phyloP scores from a whole-genome alignment of 2,888 invertebrate genomes.

The Ochropacha duplaris region DNA sequence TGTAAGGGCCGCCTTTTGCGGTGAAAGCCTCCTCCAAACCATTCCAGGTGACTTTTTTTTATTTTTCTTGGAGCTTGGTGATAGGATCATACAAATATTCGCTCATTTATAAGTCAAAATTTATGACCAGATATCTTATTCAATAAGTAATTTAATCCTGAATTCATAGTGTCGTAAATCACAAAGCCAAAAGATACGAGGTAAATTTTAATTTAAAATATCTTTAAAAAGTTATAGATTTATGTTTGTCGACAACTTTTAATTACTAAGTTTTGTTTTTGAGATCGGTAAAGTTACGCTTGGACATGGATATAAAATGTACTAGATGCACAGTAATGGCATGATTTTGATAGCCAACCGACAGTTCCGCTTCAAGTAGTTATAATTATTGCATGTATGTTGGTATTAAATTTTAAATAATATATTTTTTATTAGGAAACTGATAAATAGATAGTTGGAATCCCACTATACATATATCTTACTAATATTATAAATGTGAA shows the following conservation, averaged over 20 bases:
- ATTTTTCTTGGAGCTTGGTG: no score
- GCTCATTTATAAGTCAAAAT: neutral
- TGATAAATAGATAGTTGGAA: no score
- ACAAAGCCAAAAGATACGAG: conserved; percentile 40
- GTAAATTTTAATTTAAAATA: conserved; percentile 67
- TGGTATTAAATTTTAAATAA: no score
- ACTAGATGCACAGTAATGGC: neutral
- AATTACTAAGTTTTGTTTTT: conserved; percentile 58
- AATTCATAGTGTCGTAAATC: conserved; percentile 43
- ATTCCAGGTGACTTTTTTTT: no score
- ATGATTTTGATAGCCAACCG: neutral
- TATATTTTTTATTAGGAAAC: no score
- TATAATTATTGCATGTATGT: no score
- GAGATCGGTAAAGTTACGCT: conserved; percentile 29
- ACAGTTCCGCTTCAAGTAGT: no score
- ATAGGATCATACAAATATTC: no score
- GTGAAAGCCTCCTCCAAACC: no score
- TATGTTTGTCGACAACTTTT: conserved; percentile 58
- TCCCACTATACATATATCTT: no score
- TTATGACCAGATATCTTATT: neutral
- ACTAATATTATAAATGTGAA: no score
- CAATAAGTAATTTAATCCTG: conserved; percentile 1
- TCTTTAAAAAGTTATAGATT: conserved; percentile 69
- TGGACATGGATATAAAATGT: conserved; percentile 11
- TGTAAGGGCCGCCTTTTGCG: no score